Base-by-base conservation (phyloP, 1,140 invertebrate species). In the Papilio aristodemus region DNA sequence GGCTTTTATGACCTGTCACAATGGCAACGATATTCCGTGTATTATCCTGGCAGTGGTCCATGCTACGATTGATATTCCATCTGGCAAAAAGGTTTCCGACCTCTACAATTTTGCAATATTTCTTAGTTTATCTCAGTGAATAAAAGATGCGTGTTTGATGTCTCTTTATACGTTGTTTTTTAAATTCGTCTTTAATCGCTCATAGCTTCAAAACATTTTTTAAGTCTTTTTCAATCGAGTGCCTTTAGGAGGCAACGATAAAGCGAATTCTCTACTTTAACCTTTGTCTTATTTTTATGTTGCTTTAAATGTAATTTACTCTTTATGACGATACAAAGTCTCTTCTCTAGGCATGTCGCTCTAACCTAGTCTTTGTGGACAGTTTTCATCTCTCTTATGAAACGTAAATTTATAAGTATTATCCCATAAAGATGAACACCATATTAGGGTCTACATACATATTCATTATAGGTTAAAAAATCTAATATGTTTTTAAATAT, bases 1-100 rank as follows among this genome's bases (percentile, higher is more conserved):
- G 50, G 39, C 63, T 50, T 66, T 66, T 66, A 66, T 25, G 63
- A 66, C 63, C 63, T 46, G 63, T 66, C 63, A 66, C 41, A 19
- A 32, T 19, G 13, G 13, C 39, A 32, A 25, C 22, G 63, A 46
- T 50, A 63, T 43, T 66, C 63, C 17, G 17, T 38, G 63, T 27
- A 37, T 13, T 17, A 27, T 66, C 39, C 63, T 66, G 63, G 63
- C 63, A 66, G 22, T 22, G 39, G 25, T 66, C 63, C 63, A 66
- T n/a, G 14, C 10, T 17, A 66, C 63, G 25, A 66, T 66, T 46
- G 25, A 66, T 66, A 66, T 66, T 66, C 63, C 63, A 66, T 66
- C 63, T 66, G 38, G 62, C n/a, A 19, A 37, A 60, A 17, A 46
- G 63, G 63, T 50, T 43, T 17, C 25, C n/a, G 43, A 66, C 22